Base-by-base conservation (phyloP, 2,113 vertebrate genomes). In the Tyrannus savana region DNA sequence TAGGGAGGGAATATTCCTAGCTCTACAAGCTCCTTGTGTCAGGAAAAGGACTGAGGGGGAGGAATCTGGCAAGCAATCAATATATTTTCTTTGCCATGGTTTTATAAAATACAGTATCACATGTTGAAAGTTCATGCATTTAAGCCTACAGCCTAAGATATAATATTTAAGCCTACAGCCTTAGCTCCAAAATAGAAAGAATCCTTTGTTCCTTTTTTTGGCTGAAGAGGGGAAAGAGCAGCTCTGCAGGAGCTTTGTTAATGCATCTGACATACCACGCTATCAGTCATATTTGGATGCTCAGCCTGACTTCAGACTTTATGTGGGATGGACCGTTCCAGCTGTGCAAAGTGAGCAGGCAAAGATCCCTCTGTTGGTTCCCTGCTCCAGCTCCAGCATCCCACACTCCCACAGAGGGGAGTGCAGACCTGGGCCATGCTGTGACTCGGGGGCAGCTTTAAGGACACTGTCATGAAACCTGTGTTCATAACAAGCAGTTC, bases 371-470 rank as follows among this genome's bases (percentile, higher is more conserved):
- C 55, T 9, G 15, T 0, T 1, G 17, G 39, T 6, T 6, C 53
- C 49, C 39, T 1, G 0, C 21, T 5, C 30, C 60, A 18, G 74
- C 42, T 5, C 18, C 60, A 24, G 74, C 42, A 7, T 2, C 41
- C 41, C 8, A 21, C 8, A 1, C n/a, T 46, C 30, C 4, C 67
- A 2, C 1, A 0, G n/a, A 23, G 27, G 16, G 8, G 3, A n/a
- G 46, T 6, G 0, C 47, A 16, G 27, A 50, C 53, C 74, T 21
- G 66, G 62, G 30, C 49, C 62, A 14, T 0, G 0, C 3, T 1
- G 0, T 2, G 24, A 1, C 49, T 6, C 1, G 0, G 2, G 19
- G 37, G 2, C 10, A 6, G 49, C 5, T 52, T 80, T 12, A 23
- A 35, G 35, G 53, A 16, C 3, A 2, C 41, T 25, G 58, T 0